Conservation (phyloP, 2,888 invertebrate species). For the Aplocera efformata region DNA sequence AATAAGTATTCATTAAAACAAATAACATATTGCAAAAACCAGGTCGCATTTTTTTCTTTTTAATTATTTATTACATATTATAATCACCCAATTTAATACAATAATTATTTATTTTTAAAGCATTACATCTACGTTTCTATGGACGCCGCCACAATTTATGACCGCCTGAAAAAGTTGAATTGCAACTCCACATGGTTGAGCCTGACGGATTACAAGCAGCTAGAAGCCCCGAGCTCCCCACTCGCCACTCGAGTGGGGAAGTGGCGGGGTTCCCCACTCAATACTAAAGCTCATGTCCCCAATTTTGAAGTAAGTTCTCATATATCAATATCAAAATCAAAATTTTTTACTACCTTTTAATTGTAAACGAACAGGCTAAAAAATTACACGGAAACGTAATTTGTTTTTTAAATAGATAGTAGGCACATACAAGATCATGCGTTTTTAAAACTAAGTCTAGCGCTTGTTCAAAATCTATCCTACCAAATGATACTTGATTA, state of each 20-base stretch:
- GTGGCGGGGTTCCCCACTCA: conserved; percentile 44
- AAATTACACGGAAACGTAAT: too few species aligned
- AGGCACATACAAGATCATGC: too few species aligned
- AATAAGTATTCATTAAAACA: too few species aligned
- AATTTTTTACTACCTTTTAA: too few species aligned
- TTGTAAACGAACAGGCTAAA: too few species aligned
- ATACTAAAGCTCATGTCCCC: conserved; percentile 39
- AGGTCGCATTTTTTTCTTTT: too few species aligned
- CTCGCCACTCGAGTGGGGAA: conserved; percentile 57
- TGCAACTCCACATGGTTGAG: conserved; percentile 70
- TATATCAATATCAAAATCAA: too few species aligned
- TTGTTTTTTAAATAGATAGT: too few species aligned
- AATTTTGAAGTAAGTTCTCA: conserved; percentile 47
- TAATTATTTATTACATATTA: not conserved
- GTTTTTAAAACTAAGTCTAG: too few species aligned
- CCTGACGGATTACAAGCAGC: conserved; percentile 51
- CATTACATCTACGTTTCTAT: conserved; percentile 62
- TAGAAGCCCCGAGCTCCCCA: conserved; percentile 41
- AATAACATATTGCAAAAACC: too few species aligned
- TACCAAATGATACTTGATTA: too few species aligned
- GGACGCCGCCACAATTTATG: conserved; percentile 55
- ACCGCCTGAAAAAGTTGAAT: conserved; percentile 43
- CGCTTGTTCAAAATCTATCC: too few species aligned
- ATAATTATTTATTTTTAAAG: conserved; percentile 38
- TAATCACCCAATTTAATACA: not conserved